Evolutionary conservation across 2,888 invertebrate genomes (phyloP), one percentile per base, ranked within the genome.

Genomic region (Synergus itoensis): DNA sequence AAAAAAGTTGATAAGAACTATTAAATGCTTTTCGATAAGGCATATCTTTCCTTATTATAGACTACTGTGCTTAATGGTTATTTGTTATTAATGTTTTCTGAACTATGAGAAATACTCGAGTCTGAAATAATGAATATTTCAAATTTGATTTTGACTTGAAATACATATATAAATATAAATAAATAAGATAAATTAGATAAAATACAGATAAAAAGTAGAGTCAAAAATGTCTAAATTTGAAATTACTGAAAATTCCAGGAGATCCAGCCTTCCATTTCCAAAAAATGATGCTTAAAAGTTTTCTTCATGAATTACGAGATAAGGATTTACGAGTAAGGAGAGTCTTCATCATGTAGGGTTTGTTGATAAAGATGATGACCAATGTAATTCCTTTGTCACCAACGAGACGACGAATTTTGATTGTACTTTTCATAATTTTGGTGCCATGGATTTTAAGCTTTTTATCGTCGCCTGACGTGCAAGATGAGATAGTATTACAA

Each of bases 391-490:
- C 88, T 67, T 82, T 90, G 76, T 87, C 89, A 76, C 86, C 90
- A 76, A 82, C 88, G 78, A 84, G 89, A 84, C 89, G 89, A 83
- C 88, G 90, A 79, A 91, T 89, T 81, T 80, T 91, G 21, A 82
- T 92, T 45, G 85, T 92, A 80, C 81, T 92, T 11, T 81, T 88
- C 4, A 79, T 90, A 9, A 83, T 91, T 60, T 77, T 92, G 79
- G 85, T 91, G 73, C 91, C 91, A 53, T 92, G 90, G 43, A 86
- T 92, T 40, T 36, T 92, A 64, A 92, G 91, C 80, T 83, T 91
- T 36, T 79, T 88, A 7, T 89, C 88, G 3, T 85, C 88, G 2
- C 90, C 91, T 4, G 91, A 92, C 75, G 84, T 89, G 60, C 86
- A 76, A 90, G 75, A 63, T 18, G 78, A 77, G 48, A 40, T 65